These are phyloP conservation scores for Chaetodon trifasciatus DNA, from an alignment of 2,797 vertebrate species.

Conservation along the genomic window DNA sequence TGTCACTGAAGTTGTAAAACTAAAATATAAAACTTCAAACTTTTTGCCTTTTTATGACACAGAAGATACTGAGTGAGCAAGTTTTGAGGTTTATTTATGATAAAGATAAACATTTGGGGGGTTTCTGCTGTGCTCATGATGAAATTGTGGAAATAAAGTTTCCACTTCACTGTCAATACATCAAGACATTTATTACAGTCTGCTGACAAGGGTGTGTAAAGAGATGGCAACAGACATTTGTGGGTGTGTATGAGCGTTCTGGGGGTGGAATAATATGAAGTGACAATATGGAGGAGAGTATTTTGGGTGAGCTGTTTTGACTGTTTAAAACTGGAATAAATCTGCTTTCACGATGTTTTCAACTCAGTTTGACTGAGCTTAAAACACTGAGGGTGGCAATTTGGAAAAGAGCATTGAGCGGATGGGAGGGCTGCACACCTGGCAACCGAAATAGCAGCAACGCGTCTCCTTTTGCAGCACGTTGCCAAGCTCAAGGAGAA, in stretches of 20 bases:
- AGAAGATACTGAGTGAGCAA: not conserved
- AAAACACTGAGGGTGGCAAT: conserved; percentile 38
- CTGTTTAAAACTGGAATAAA: not conserved
- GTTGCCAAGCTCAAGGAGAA: conserved; percentile 10
- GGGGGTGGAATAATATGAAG: not conserved
- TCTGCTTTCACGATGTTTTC: not conserved
- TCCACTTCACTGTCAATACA: conserved; percentile 7
- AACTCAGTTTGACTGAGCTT: not conserved
- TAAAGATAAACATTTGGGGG: not conserved
- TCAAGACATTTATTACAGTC: conserved; percentile 1
- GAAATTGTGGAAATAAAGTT: conserved; percentile 5
- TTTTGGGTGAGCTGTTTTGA: not conserved
- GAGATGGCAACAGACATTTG: not conserved
- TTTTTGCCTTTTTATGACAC: not conserved
- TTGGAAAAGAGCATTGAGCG: conserved; percentile 13
- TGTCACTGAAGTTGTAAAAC: not conserved
- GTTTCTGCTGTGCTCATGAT: not conserved
- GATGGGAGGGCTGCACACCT: conserved; percentile 38
- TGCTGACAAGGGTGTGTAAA: conserved; percentile 3
- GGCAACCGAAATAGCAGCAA: conserved; percentile 24
- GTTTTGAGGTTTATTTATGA: not conserved
- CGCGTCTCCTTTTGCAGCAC: conserved; percentile 17
- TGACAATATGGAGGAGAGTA: not conserved
- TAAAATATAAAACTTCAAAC: conserved; percentile 1
- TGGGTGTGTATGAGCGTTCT: not conserved